Percentiles rank a stretch among this genome's conserved stretches.
Evolutionary conservation across 2,797 vertebrate species (phyloP).

Genomic region (Sphenopsis melanotis): DNA sequence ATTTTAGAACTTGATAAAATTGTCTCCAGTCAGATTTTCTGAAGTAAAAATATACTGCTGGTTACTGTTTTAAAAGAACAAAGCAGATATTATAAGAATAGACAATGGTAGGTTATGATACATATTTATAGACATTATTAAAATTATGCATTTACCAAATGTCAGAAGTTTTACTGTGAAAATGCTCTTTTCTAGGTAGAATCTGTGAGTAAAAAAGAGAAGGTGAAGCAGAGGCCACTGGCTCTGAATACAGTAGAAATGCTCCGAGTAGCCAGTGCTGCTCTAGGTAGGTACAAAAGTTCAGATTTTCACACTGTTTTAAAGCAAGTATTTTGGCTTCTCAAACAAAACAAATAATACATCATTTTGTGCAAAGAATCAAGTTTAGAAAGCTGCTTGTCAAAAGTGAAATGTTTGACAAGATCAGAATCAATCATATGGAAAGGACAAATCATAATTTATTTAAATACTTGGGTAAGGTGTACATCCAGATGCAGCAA

Average conservation of each 20-base stretch:
- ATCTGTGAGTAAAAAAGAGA: constrained; percentile 93
- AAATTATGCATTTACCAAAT: not conserved
- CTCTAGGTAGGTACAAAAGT: constrained; percentile 81
- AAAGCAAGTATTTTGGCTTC: not conserved
- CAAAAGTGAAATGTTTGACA: not conserved
- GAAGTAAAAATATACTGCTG: not conserved
- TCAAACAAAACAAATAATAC: not conserved
- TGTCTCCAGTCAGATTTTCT: not conserved
- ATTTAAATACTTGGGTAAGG: not conserved
- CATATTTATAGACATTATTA: not conserved
- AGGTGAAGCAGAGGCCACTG: constrained; percentile 92
- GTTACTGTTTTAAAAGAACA: not conserved
- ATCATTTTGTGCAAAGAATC: not conserved
- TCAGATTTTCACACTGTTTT: not conserved
- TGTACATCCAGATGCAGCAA: not conserved
- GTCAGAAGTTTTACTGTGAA: not conserved
- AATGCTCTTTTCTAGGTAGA: constrained; percentile 81
- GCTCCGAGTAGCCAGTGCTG: constrained; percentile 93
- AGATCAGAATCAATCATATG: not conserved
- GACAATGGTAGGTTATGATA: not conserved
- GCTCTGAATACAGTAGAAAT: constrained; percentile 98
- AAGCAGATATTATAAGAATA: not conserved
- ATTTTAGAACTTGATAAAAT: not conserved
- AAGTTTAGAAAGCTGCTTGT: not conserved
- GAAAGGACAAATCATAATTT: not conserved